Evolutionary conservation across 92 coral and sea anemone genomes (phyloP), one percentile per base, ranked within the genome.

Genomic region (Plumapathes pennacea): DNA sequence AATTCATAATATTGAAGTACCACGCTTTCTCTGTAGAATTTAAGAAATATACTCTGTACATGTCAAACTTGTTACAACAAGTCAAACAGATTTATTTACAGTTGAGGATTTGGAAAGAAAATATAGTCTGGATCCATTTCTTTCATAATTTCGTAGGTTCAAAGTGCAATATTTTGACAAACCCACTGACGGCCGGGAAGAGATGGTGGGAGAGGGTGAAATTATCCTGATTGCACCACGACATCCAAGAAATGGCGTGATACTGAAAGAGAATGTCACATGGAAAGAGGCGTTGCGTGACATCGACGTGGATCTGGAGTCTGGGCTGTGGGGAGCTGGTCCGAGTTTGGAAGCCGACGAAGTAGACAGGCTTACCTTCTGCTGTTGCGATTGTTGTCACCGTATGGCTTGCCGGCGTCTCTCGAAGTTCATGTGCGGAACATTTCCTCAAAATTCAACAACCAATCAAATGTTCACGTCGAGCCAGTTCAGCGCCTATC

Each of bases 391-490:
- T 31, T 78, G 85, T 17, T 78, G 85, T 31, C 85, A 79, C 23
- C 2, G 65, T 25, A 24, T 41, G 18, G 54, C 51, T 31, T 62
- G 57, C 32, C 46, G 67, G 32, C 24, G 77, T 33, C 10, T 73
- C 32, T 80, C 86, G 19, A 32, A 57, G 11, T 24, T 15, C 23
- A 10, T 74, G 25, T 80, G 82, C 51, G 86, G 86, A 34, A 30
- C 22, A 1, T 80, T 80, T 49, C 86, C 82, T 19, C 63, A 52
- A 25, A 82, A 80, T 76, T 46, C 37, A 21, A 64, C 80, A 17
- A 77, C 53, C 10, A 74, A 80, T 45, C 86, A 80, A 69, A 73
- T 74, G 36, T 80, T 74, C 64, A 80, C 86, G 6, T 82, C 86
- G 22, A 37, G 67, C 33, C 25, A 64, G 60, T 80, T 80, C 51